Evolutionary conservation across 2,888 invertebrate genomes (phyloP).

Genomic region (Cephus pygmeus): DNA sequence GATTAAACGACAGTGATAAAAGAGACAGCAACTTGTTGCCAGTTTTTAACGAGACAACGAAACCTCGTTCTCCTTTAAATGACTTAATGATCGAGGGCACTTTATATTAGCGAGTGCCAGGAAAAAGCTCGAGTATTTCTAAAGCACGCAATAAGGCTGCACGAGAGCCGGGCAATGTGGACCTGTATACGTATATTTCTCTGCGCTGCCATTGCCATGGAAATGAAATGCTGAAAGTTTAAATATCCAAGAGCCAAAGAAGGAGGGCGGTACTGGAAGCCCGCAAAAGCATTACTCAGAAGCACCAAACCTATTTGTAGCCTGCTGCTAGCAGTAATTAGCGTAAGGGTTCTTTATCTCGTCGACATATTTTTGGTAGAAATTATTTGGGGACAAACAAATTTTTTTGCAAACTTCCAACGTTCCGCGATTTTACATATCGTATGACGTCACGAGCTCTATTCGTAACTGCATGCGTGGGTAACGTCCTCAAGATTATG

Average conservation of each 20-base stretch:
- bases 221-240: conserved; percentile 21
- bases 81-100: neutral
- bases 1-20: neutral
- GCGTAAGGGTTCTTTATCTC: conserved; percentile 47
- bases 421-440: rapidly evolving
- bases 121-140: neutral
- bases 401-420: neutral
- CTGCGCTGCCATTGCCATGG: conserved; percentile 10
- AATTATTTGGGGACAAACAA: conserved; percentile 28
- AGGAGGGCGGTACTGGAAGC: conserved; percentile 26
- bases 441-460: no score
- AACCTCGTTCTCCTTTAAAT: neutral
- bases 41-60: neutral
- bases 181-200: neutral
- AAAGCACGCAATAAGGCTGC: neutral
- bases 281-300: conserved; percentile 36
- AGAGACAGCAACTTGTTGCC: neutral
- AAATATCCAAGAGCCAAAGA: conserved; percentile 23
- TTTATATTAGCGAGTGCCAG: neutral
- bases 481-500: no score
- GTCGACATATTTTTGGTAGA: conserved; percentile 25
- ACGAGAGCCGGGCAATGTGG: neutral
- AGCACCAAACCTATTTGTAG: conserved; percentile 28
- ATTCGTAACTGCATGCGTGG: no score
- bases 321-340: conserved; percentile 30